These are phyloP conservation scores for Morone saxatilis DNA, from an alignment of 2,113 vertebrate species.

Conservation along the genomic window DNA sequence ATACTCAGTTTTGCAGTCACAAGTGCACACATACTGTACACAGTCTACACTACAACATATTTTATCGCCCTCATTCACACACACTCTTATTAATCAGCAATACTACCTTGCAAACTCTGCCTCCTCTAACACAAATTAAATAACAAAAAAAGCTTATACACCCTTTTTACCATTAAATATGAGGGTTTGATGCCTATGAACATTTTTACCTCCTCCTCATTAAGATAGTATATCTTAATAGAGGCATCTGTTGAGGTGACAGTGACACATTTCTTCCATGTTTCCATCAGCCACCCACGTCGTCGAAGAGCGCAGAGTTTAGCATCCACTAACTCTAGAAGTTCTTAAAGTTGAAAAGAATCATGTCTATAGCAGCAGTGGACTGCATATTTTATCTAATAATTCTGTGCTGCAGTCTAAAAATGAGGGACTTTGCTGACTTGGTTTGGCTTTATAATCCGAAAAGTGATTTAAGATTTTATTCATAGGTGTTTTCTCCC, in stretches of 20 bases:
- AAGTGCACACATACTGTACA: conserved; percentile 11
- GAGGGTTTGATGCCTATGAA: conserved; percentile 9
- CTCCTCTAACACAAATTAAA: neutral
- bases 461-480: neutral
- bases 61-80: conserved; percentile 11
- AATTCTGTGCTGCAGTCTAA: neutral
- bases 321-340: conserved; percentile 31
- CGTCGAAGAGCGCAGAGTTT: conserved; percentile 22
- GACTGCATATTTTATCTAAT: neutral
- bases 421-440: neutral
- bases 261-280: conserved; percentile 46
- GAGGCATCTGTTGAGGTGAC: conserved; percentile 52
- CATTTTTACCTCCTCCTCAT: conserved; percentile 27
- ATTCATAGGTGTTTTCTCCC: neutral
- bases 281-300: conserved; percentile 54
- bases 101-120: neutral
- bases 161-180: neutral
- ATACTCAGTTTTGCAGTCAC: conserved; percentile 8
- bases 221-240: conserved; percentile 11
- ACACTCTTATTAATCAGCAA: conserved; percentile 12
- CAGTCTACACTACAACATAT: neutral
- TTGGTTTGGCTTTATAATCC: neutral
- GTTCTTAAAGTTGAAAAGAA: neutral
- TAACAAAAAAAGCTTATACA: neutral
- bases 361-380: neutral